Base-by-base conservation (phyloP, 2,797 vertebrate species). In the Jordanella pulchra region DNA sequence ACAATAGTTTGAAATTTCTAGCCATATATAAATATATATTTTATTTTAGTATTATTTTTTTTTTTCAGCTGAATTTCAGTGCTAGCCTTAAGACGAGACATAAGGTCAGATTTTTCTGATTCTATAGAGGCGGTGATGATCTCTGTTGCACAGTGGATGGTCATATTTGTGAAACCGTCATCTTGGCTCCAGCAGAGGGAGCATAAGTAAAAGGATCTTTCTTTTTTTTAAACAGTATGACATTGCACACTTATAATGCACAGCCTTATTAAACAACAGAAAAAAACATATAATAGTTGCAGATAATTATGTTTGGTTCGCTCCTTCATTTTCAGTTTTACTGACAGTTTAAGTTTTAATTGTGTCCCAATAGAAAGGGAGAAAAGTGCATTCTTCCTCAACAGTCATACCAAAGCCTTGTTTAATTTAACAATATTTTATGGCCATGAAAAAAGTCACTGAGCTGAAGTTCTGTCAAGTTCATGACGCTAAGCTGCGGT, bases 181-280 rank as follows among this genome's bases (percentile, higher is more conserved):
- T 78, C 74, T 53, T 75, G 74, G 67, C 66, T 71, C 77, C 48
- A 75, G 58, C 18, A 53, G 39, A 82, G 53, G 14, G 60, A 77
- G 75, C 45, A 6, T n/a, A 55, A 61, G 60, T 51, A 35, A 73
- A 60, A 76, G 67, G 78, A 69, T 79, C 39, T 88, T 84, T 83
- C 5, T 76, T 92, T 83, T 92, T 94, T 90, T 92, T 93, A 93
- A 92, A 93, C 85, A 84, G 88, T 81, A 83, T 80, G 78, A 72
- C 73, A 87, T 71, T 72, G 81, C 75, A 83, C 61, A 30, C 73
- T 73, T 50, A 67, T 65, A 67, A 75, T 80, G 65, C 75, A 79
- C 71, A 48, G 67, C 75, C 65, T 73, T 80, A 68, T 72, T 74
- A 63, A 47, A 61, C 55, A 50, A 86, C 53, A 78, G 71, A 69